Evolutionary conservation across 2,797 vertebrate species (phyloP).

Genomic region (Glyptemys insculpta): DNA sequence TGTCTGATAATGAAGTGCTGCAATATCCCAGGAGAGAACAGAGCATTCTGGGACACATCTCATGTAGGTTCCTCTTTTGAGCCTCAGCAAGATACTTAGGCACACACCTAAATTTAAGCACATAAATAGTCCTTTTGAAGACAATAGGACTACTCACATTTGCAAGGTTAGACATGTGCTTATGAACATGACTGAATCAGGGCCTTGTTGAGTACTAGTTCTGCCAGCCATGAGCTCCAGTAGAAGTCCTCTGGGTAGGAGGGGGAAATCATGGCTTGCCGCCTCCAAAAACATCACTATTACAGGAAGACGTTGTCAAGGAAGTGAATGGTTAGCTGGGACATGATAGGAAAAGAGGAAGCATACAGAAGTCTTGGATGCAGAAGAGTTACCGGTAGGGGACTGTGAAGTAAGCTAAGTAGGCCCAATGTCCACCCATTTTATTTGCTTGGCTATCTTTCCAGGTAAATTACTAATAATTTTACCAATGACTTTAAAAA

Average conservation of each 20-base stretch:
- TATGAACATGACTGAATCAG: accelerated
- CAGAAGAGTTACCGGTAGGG: too few relatives aligned
- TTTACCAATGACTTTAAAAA: background rate
- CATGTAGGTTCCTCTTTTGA: background rate
- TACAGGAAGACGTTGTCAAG: background rate
- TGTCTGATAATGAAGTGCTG: background rate
- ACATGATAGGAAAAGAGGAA: background rate
- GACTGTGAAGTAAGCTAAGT: background rate
- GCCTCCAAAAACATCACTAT: background rate
- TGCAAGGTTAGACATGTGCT: too few relatives aligned
- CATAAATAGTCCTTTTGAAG: accelerated
- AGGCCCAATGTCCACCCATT: background rate
- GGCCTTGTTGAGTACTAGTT: background rate
- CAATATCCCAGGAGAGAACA: background rate
- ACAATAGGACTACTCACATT: background rate
- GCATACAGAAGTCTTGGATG: too few relatives aligned
- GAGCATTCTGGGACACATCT: background rate
- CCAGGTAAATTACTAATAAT: background rate
- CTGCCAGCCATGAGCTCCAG: background rate
- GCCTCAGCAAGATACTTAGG: background rate
- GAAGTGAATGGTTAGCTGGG: background rate
- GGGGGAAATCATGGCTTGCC: background rate
- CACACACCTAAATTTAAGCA: background rate
- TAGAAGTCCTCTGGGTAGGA: too few relatives aligned
- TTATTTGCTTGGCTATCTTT: background rate